These are phyloP conservation scores for Oreotragus oreotragus DNA, from an alignment of 2,113 vertebrate genomes.

Conservation along the genomic window DNA sequence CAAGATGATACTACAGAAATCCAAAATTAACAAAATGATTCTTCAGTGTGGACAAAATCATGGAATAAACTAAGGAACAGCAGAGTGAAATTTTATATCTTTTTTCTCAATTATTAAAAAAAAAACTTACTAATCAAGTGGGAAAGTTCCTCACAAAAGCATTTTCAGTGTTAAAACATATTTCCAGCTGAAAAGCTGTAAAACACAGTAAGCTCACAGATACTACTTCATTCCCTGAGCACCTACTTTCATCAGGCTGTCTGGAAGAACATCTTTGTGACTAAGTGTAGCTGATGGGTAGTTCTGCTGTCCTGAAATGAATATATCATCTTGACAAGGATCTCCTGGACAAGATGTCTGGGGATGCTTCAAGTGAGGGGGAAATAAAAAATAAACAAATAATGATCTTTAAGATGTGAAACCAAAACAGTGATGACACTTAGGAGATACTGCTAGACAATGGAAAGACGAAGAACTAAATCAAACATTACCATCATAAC, in stretches of 20 bases:
- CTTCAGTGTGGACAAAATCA: not conserved
- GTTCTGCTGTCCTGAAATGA: slow-evolving; percentile 87
- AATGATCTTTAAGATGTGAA: slow-evolving; percentile 44
- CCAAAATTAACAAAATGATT: not conserved
- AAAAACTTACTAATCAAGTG: not conserved
- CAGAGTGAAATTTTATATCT: not conserved
- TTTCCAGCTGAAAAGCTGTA: not conserved
- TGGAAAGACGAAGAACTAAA: not conserved
- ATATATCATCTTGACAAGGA: slow-evolving; percentile 88
- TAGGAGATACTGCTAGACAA: not conserved
- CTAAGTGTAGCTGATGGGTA: slow-evolving; percentile 80
- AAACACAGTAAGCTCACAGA: not conserved
- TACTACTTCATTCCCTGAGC: slow-evolving; percentile 65
- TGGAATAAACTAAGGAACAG: not conserved
- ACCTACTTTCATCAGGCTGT: slow-evolving; percentile 91
- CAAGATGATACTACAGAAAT: not conserved
- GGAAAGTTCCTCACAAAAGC: not conserved
- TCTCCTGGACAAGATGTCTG: slow-evolving; percentile 77
- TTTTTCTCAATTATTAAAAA: not conserved
- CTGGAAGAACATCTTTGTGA: slow-evolving; percentile 83
- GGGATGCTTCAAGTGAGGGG: slow-evolving; percentile 77
- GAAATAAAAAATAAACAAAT: slow-evolving; percentile 47
- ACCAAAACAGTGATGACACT: not conserved
- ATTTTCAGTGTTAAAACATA: slow-evolving; percentile 7
- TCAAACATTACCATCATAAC: not conserved